A percentile compares a stretch with the other conserved stretches of the same genome.
These are phyloP conservation scores for Spermophilus dauricus DNA, from an alignment of 2,113 vertebrate species.

Conservation along the genomic window DNA sequence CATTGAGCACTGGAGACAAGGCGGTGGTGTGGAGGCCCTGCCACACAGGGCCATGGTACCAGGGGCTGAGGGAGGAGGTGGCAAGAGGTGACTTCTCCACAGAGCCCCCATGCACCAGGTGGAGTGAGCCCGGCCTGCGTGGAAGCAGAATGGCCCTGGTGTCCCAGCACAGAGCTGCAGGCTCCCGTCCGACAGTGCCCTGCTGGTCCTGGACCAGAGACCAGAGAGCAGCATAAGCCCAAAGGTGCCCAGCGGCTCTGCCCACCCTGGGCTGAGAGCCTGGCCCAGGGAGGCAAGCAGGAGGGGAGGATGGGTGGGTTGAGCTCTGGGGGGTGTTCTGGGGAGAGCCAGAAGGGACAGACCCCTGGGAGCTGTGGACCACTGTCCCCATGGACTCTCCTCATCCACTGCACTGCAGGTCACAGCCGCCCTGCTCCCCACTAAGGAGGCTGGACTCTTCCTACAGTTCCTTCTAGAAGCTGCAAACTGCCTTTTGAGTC, in stretches of 20 bases:
- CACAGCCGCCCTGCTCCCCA: not conserved
- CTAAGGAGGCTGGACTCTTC: not conserved
- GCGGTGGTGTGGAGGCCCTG: no score
- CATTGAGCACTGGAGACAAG: not conserved
- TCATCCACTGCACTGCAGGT: not conserved
- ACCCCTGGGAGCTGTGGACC: not conserved
- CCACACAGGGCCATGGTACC: no score
- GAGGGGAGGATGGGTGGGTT: no score
- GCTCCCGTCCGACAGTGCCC: not conserved
- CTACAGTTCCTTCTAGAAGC: not conserved
- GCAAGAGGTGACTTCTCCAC: no score
- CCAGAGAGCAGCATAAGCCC: not conserved
- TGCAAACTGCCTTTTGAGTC: not conserved
- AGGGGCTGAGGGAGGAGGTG: no score
- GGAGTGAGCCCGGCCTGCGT: not conserved
- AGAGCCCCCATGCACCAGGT: not conserved
- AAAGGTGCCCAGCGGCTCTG: not conserved
- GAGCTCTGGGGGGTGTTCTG: not conserved
- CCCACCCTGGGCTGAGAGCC: not conserved
- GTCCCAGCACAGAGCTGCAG: no score
- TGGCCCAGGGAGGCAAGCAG: not conserved
- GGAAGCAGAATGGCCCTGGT: not conserved
- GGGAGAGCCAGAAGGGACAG: not conserved
- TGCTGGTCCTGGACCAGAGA: no score
- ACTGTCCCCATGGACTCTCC: no score